phyloP scores from a whole-genome alignment of 2,797 vertebrate genomes.

The Tiaroga cobitis region DNA sequence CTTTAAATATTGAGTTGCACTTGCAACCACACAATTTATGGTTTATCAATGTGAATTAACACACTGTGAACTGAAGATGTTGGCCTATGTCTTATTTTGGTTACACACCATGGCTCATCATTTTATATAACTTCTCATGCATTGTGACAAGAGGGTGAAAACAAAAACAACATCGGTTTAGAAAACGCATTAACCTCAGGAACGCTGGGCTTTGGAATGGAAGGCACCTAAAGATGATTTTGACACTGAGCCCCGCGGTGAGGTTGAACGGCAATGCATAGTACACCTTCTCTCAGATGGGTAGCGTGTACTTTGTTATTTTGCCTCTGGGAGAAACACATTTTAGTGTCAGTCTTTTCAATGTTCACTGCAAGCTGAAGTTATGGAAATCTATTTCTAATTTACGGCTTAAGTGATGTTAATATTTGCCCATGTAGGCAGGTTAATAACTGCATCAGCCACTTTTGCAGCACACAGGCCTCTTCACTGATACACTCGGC shows the following conservation, averaged over 20 bases:
- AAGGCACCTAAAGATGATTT: constrained; percentile 53
- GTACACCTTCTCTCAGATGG: constrained; percentile 22
- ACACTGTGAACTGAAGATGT: constrained; percentile 20
- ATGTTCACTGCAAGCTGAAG: constrained; percentile 18
- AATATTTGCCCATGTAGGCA: constrained; percentile 57
- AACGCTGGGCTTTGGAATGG: constrained; percentile 41
- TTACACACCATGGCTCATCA: constrained; percentile 42
- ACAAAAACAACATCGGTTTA: constrained; percentile 52
- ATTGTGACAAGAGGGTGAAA: constrained; percentile 52
- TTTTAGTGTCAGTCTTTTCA: constrained; percentile 31
- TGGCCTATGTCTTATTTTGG: constrained; percentile 26
- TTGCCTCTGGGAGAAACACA: constrained; percentile 26
- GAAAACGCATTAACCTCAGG: constrained; percentile 62
- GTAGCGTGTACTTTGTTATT: constrained; percentile 48
- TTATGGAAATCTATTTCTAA: constrained; percentile 59
- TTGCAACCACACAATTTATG: not conserved
- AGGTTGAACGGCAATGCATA: constrained; percentile 35
- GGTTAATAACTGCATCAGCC: constrained; percentile 63
- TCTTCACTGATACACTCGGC: constrained; percentile 46
- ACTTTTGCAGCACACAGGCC: constrained; percentile 45
- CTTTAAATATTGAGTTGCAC: constrained; percentile 19
- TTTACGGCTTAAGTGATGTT: constrained; percentile 59
- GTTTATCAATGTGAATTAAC: constrained; percentile 19
- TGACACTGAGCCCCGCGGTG: constrained; percentile 49
- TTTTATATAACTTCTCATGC: constrained; percentile 50